Evolutionary conservation across 2,113 vertebrate species (phyloP), one percentile per base, ranked within the genome.

Genomic region (Indicator maculatus): DNA sequence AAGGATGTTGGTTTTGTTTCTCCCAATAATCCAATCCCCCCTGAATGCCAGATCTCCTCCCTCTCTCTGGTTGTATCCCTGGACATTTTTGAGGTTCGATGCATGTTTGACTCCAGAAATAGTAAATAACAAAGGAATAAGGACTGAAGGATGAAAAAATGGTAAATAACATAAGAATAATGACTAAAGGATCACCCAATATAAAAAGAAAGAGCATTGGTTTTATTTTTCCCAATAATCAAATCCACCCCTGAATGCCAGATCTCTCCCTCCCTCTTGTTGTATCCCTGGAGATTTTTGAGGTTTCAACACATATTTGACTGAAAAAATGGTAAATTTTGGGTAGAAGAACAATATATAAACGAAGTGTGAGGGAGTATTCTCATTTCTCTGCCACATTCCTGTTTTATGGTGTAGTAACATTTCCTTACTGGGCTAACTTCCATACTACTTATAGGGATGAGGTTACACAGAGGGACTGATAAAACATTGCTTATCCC

Each of bases 401-500:
- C 89, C 61, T 90, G 21, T 83, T 88, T 88, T 92, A 63, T n/a
- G n/a, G 69, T 70, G 59, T 84, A 91, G 90, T 95, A 97, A 90
- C 63, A 52, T 96, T 95, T 94, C 88, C 73, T 84, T 91, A 69
- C 80, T 86, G 92, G 91, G 90, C 85, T 65, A 61, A 33, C 70
- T 93, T 95, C 90, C 91, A 91, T 86, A 50, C 16, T 74, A 64
- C 56, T 89, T 88, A 50, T 30, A 86, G 58, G 70, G 41, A 59
- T 39, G 66, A 83, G 45, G 55, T 94, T 93, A 77, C 33, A 58
- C 39, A 75, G 85, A 91, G 33, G 77, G 27, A 55, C 30, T 88
- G 91, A 86, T 76, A 91, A 95, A 94, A 75, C n/a, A 36, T 30
- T 27, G 36, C 36, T 53, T 88, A 64, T 59, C 26, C 61, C 47